A percentile compares a stretch with the other conserved stretches of the same genome.
Evolutionary conservation across 2,113 vertebrate species (phyloP).

Genomic region (Asarcornis scutulata): DNA sequence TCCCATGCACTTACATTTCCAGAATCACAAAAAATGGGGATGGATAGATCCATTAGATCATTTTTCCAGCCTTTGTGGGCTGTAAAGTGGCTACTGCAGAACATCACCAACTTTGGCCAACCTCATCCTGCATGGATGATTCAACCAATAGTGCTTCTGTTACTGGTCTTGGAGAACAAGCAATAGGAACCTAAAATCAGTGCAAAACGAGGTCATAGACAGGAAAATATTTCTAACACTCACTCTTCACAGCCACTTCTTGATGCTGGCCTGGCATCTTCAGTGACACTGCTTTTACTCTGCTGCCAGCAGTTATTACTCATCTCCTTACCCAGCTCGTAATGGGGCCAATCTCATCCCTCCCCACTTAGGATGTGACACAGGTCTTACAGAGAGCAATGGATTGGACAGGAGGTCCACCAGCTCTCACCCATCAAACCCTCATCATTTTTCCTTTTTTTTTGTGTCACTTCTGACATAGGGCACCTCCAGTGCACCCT

Average conservation of each 20-base stretch:
- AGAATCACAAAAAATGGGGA: rapidly evolving
- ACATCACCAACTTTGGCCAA: not conserved
- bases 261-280: not conserved
- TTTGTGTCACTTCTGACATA: not conserved
- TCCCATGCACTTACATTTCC: not conserved
- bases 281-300: rapidly evolving
- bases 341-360: rapidly evolving
- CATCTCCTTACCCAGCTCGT: rapidly evolving
- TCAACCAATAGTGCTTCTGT: not conserved
- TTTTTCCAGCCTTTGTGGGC: not conserved
- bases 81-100: not conserved
- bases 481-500: too few relatives aligned
- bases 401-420: not conserved
- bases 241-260: rapidly evolving
- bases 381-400: not conserved
- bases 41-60: not conserved
- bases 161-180: not conserved
- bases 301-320: rapidly evolving
- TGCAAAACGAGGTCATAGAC: not conserved
- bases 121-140: not conserved
- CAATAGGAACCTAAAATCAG: not conserved
- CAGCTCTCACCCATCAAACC: not conserved
- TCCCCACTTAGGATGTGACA: rapidly evolving
- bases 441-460: not conserved
- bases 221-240: not conserved